These are phyloP conservation scores for Odontesthes bonariensis DNA, from an alignment of 2,113 vertebrate species.

Conservation along the genomic window DNA sequence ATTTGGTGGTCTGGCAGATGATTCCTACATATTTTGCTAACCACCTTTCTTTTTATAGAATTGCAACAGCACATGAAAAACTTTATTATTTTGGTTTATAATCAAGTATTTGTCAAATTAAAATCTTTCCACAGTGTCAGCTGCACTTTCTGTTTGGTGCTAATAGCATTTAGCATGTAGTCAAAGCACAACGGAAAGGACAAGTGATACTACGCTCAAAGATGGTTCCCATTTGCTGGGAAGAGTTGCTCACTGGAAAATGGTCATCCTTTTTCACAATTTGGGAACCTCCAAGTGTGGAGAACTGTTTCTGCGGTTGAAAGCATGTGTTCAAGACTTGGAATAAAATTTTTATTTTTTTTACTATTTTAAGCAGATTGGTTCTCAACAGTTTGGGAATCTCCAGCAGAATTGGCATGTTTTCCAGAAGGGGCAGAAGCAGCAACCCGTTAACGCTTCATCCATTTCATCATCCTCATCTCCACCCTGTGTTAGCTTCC, in stretches of 20 bases:
- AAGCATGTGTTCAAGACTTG: not conserved
- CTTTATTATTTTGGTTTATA: not conserved
- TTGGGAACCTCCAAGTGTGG: not conserved
- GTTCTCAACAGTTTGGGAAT: slow-evolving; percentile 3
- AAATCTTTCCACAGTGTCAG: too few species aligned
- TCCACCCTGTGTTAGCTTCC: slow-evolving; percentile 36
- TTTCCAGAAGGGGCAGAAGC: slow-evolving; percentile 1
- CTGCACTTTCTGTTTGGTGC: too few species aligned
- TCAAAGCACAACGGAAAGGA: too few species aligned
- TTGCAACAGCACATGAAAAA: not conserved
- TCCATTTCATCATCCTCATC: slow-evolving; percentile 37
- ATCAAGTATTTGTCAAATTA: too few species aligned
- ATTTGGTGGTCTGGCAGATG: not conserved
- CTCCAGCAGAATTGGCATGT: not conserved
- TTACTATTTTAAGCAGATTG: not conserved
- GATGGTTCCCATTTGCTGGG: not conserved
- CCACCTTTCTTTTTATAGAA: not conserved
- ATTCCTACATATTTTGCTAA: not conserved
- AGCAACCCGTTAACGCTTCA: slow-evolving; percentile 26
- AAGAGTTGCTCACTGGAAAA: not conserved
- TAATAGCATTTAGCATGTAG: too few species aligned
- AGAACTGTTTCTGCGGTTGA: not conserved
- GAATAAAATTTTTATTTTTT: too few species aligned
- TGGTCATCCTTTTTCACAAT: not conserved
- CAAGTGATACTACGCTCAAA: not conserved